Evolutionary conservation across 2,888 invertebrate genomes (phyloP), one percentile per base, ranked within the genome.

Genomic region (Ectemnius lituratus): DNA sequence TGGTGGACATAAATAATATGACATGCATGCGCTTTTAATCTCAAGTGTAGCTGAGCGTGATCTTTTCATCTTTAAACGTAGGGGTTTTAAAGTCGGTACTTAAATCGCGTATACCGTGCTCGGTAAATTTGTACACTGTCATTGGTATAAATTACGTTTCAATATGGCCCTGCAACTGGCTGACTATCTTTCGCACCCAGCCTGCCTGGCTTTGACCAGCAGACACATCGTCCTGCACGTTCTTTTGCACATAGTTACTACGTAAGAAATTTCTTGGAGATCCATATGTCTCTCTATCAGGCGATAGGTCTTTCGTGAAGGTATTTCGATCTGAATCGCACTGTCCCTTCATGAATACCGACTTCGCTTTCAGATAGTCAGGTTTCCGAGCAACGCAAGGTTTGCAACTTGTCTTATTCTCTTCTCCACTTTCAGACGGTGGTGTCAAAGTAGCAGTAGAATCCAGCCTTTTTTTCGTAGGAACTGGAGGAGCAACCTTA

Each of bases 141-240:
- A 76, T 76, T 76, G 76, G 76, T 57, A 76, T 77, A 72, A 77
- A 82, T 87, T 83, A 89, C 62, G 87, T 85, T 62, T 90, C 89
- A 16, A 87, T 71, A 20, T 89, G 88, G 62, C 86, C 88, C 63
- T 91, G 90, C 58, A 91, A 73, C 70, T 90, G 91, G 23, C 89
- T 90, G 8, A 90, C 90, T 75, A 91, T 90, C 78, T 88, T 90
- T 23, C 87, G 84, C 0, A 91, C 91, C 91, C 91, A 91, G 4
- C 91, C 91, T 0, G 88, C 88, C 65, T 90, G 90, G 78, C 90
- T 90, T 65, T 91, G 90, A 0, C 90, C 91, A 1, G 88, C 88
- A 2, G 91, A 90, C 45, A 90, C 85, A 59, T 91, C 90, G 13
- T 88, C 88, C 4, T 84, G 84, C 0, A 18, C 45, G 27, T 13